Conservation (phyloP, 1,140 invertebrate genomes). For the Hyles euphorbiae region DNA sequence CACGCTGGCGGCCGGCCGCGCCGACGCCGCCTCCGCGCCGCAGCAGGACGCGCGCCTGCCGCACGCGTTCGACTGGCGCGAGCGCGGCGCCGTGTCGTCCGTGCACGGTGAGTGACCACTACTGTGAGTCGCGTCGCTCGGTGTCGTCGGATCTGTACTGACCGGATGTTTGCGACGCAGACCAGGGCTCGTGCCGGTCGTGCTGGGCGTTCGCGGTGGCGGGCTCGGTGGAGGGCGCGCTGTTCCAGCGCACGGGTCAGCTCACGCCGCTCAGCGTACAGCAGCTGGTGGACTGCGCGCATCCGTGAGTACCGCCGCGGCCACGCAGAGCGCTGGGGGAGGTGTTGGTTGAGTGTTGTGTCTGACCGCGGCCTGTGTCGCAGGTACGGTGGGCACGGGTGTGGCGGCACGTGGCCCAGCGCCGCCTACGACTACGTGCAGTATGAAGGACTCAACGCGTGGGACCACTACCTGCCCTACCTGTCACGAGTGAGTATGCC, state of each 20-base stretch:
- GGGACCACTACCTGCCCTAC: conserved; percentile 1
- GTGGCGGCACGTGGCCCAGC: conserved; percentile 9
- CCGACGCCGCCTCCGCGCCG: conserved; percentile 16
- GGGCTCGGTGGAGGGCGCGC: conserved; percentile 94
- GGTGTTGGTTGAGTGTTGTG: neutral
- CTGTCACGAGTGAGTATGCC: neutral
- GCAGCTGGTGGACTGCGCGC: conserved; percentile 97
- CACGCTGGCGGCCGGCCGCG: conserved; percentile 14
- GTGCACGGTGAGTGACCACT: conserved; percentile 21
- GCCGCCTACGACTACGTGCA: conserved; percentile 8
- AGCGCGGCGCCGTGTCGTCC: conserved; percentile 37
- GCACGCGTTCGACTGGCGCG: conserved; percentile 46
- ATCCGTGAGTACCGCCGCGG: conserved; percentile 79
- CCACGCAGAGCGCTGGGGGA: neutral
- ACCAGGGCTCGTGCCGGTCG: conserved; percentile 94
- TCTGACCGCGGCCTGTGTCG: neutral
- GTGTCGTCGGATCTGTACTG: neutral
- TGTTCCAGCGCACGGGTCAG: conserved; percentile 89
- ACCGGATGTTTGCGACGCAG: conserved; percentile 57
- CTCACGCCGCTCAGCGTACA: conserved; percentile 91
- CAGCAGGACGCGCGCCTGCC: conserved; percentile 14
- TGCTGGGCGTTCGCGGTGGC: conserved; percentile 98
- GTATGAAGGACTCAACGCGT: neutral
- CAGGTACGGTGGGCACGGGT: conserved; percentile 10
- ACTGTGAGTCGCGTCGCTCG: conserved; percentile 14